These are phyloP conservation scores for Aegypius monachus DNA, from an alignment of 2,113 vertebrate species.

Conservation along the genomic window DNA sequence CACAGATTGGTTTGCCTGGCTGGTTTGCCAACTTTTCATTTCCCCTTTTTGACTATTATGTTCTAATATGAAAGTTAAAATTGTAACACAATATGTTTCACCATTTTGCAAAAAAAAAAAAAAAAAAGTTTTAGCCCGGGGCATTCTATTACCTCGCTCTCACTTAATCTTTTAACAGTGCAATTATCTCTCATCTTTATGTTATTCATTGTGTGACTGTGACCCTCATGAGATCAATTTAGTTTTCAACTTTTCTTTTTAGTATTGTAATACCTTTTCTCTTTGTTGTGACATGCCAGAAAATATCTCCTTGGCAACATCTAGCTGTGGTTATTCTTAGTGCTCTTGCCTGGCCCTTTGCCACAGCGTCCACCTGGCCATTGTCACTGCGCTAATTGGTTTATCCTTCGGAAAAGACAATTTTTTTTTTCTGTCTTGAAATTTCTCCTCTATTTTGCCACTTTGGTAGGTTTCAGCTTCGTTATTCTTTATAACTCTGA, in stretches of 20 bases:
- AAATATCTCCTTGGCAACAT: conserved; percentile 36
- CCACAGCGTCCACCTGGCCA: not conserved
- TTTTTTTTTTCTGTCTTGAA: not conserved
- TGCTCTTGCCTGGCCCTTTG: not conserved
- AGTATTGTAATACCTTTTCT: conserved; percentile 4
- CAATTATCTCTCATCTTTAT: conserved; percentile 35
- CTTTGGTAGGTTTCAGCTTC: not conserved
- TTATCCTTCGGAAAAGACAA: not conserved
- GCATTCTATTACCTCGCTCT: not conserved
- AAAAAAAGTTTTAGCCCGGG: not conserved
- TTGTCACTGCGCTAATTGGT: conserved; percentile 10
- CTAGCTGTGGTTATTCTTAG: not conserved
- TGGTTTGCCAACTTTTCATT: not conserved
- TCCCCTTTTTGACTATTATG: not conserved
- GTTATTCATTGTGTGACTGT: not conserved
- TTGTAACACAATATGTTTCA: not conserved
- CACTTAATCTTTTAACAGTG: conserved; percentile 22
- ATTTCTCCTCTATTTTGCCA: not conserved
- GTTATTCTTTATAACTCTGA: not conserved
- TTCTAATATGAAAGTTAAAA: not conserved
- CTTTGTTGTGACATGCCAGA: conserved; percentile 16
- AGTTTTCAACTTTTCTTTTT: conserved; percentile 36
- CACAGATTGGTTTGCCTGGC: not conserved
- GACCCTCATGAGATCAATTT: conserved; percentile 17
- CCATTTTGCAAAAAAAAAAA: not conserved